Conservation (phyloP, 1,140 invertebrate species). For the Cydia amplana region DNA sequence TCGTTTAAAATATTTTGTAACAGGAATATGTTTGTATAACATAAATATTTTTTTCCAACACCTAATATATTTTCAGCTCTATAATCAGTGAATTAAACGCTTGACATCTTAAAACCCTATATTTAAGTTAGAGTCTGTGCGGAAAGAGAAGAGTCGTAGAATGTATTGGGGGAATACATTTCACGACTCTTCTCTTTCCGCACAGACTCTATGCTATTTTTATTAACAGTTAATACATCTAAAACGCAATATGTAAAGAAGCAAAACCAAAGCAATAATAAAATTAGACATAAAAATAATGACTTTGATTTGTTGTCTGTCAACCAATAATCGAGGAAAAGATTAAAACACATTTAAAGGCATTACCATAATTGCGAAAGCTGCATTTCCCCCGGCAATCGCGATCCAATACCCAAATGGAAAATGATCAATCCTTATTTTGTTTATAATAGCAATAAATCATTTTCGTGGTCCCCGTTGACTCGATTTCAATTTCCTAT, state of each 20-base stretch:
- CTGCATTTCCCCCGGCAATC: constrained; percentile 50
- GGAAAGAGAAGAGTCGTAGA: no score
- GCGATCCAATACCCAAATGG: constrained; percentile 66
- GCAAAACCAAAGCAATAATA: background rate
- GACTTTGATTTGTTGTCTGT: background rate
- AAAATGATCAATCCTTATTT: constrained; percentile 75
- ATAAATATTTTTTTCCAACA: no score
- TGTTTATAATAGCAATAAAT: constrained; percentile 76
- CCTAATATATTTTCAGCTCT: no score
- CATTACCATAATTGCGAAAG: constrained; percentile 41
- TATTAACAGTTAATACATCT: background rate
- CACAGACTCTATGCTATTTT: no score
- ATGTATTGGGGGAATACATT: no score
- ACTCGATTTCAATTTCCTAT: constrained; percentile 77
- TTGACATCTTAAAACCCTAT: no score
- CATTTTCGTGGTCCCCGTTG: constrained; percentile 68
- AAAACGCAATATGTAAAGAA: background rate
- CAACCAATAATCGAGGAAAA: constrained; percentile 19
- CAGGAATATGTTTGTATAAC: no score
- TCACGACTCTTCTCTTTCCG: no score
- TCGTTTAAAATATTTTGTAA: background rate
- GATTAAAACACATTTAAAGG: constrained; percentile 38
- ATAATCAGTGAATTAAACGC: no score
- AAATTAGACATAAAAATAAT: background rate
- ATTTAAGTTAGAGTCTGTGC: no score